Evolutionary conservation across 2,888 invertebrate species (phyloP).

Genomic region (Laspeyria flexula): DNA sequence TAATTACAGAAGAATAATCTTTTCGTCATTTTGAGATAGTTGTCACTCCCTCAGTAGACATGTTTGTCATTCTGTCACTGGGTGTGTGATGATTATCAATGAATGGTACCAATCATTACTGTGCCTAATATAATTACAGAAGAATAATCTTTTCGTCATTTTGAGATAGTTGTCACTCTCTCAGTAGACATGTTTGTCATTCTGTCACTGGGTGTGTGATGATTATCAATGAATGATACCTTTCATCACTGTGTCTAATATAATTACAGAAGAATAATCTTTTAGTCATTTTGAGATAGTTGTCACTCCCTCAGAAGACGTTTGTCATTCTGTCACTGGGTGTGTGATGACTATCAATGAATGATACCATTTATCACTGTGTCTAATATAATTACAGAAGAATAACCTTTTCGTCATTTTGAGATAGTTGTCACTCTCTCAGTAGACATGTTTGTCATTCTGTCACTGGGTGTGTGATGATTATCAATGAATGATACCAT

Average conservation of each 20-base stretch:
- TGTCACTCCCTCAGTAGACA: slow-evolving; percentile 16
- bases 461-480: not conserved
- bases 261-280: too few relatives aligned
- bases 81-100: slow-evolving; percentile 29
- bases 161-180: too few relatives aligned
- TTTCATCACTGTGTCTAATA: too few relatives aligned
- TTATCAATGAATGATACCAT: not conserved
- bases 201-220: too few relatives aligned
- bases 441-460: slow-evolving; percentile 7
- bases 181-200: not conserved
- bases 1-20: slow-evolving; percentile 2
- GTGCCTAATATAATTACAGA: too few relatives aligned
- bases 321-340: slow-evolving; percentile 43
- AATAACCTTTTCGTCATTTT: not conserved
- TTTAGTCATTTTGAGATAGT: slow-evolving; percentile 19
- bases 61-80: slow-evolving; percentile 41
- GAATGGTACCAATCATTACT: slow-evolving; percentile 1
- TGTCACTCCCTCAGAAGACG: slow-evolving; percentile 15
- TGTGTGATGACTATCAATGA: slow-evolving; percentile 25
- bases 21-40: slow-evolving; percentile 10
- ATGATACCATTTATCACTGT: slow-evolving; percentile 7
- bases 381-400: too few relatives aligned
- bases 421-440: slow-evolving; percentile 3
- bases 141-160: too few relatives aligned
- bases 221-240: too few relatives aligned